Percentiles rank a stretch among this genome's conserved stretches.
These are phyloP conservation scores for Sebastes taczanowskii DNA, from an alignment of 2,797 vertebrate species.

Conservation along the genomic window DNA sequence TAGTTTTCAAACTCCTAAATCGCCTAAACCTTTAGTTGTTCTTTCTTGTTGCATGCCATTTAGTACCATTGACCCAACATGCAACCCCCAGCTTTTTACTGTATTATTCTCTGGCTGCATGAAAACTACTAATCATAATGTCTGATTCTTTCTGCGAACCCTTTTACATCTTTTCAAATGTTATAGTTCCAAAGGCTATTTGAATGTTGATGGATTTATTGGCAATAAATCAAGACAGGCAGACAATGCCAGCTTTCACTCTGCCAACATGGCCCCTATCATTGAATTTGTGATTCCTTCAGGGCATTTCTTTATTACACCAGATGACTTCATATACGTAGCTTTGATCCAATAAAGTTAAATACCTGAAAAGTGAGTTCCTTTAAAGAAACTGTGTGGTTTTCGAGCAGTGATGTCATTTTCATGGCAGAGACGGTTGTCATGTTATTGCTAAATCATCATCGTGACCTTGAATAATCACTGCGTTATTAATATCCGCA, in stretches of 20 bases:
- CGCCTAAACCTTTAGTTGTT: neutral
- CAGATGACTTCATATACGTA: constrained; percentile 27
- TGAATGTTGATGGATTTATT: constrained; percentile 53
- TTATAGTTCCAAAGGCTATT: constrained; percentile 27
- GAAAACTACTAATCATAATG: neutral
- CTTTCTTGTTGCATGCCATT: neutral
- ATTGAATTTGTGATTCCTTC: constrained; percentile 37
- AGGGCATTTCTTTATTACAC: constrained; percentile 45
- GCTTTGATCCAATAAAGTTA: constrained; percentile 17
- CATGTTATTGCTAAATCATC: constrained; percentile 15
- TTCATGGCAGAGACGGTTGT: neutral
- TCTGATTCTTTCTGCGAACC: neutral
- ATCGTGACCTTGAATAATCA: constrained; percentile 26
- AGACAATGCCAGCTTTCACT: constrained; percentile 36
- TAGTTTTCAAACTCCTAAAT: neutral
- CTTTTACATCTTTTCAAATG: constrained; percentile 26
- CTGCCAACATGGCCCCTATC: constrained; percentile 41
- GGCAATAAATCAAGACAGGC: constrained; percentile 49
- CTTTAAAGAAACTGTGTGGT: constrained; percentile 9
- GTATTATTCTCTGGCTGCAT: neutral
- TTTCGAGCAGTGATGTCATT: neutral
- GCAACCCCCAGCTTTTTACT: neutral
- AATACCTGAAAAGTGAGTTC: neutral
- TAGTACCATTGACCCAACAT: neutral
- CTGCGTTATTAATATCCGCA: neutral